Evolutionary conservation across 2,797 vertebrate genomes (phyloP), one percentile per base, ranked within the genome.

Genomic region (Cephalopachus bancanus): DNA sequence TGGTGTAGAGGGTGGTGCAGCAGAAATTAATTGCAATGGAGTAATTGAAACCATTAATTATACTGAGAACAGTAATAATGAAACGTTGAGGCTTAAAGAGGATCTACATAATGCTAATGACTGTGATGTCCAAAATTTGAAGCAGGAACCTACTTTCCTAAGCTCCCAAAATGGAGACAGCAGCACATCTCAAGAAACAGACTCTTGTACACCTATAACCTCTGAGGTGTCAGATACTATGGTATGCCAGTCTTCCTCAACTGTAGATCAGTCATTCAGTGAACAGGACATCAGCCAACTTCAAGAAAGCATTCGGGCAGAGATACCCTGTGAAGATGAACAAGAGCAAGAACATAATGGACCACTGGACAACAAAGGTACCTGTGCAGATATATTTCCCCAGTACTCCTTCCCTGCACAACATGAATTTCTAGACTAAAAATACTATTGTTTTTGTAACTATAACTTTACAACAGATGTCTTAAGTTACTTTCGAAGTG

Each of bases 21-120:
- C 96, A 72, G 98, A 99, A 97, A 98, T 99, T 64, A 99, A 99
- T 98, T 99, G 99, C 98, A 99, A 99, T 1, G 99, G 99, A 62
- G 98, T 99, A 81, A 37, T 98, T 87, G 97, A 97, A 67, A 59
- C 98, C 96, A 28, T 87, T 74, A 96, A 98, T 93, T 98, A 98
- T 57, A 88, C 98, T 78, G 98, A 97, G 83, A 93, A 97, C 4
- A 75, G 95, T 94, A 97, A 94, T 15, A 97, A 98, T 69, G 98
- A 98, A 59, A 98, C 98, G 28, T 97, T 98, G 75, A 98, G 94
- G 28, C 98, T 97, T 0, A 98, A 98, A 85, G 98, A 99, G 78
- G 98, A 99, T 92, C 98, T 98, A 1, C 98, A 97, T 92, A 99
- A 99, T 12, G 98, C 98, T 98, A 99, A 99, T 89, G 97, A 98